Evolutionary conservation across 1,140 invertebrate species (phyloP).

Genomic region (Ceratosolen solmsi): DNA sequence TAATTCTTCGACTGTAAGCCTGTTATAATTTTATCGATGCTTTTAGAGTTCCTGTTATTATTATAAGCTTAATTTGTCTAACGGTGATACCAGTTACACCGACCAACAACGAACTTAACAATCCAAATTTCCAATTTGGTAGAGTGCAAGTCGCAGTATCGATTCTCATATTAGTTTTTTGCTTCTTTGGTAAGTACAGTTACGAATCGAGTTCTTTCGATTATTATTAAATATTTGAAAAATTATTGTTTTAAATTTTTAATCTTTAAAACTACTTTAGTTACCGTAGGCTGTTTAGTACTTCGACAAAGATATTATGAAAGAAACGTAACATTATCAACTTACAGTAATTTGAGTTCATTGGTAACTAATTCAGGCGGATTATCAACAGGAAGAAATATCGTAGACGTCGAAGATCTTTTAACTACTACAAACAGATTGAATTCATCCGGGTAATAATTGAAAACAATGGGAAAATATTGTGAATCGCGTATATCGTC

Average conservation of each 20-base stretch:
- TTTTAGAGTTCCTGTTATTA: slow-evolving; percentile 73
- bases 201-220: slow-evolving; percentile 33
- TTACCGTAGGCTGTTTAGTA: slow-evolving; percentile 83
- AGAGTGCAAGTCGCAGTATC: slow-evolving; percentile 81
- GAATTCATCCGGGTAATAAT: slow-evolving; percentile 54
- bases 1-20: not conserved
- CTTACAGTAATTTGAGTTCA: slow-evolving; percentile 62
- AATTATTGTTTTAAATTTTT: slow-evolving; percentile 45
- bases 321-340: slow-evolving; percentile 65
- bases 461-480: slow-evolving; percentile 24
- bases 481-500: not conserved
- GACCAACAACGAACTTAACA: slow-evolving; percentile 74
- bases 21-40: not conserved
- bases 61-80: slow-evolving; percentile 66
- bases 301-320: slow-evolving; percentile 81
- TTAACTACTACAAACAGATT: slow-evolving; percentile 59
- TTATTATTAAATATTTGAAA: slow-evolving; percentile 10
- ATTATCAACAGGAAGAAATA: slow-evolving; percentile 63
- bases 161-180: slow-evolving; percentile 78
- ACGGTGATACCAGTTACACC: slow-evolving; percentile 56
- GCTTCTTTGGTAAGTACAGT: slow-evolving; percentile 77
- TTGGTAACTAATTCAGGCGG: slow-evolving; percentile 55
- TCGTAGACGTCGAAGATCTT: slow-evolving; percentile 85
- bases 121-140: slow-evolving; percentile 88
- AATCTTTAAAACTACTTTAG: slow-evolving; percentile 63